Evolutionary conservation across 2,113 vertebrate species (phyloP), one percentile per base, ranked within the genome.

Genomic region (Leptocoma aspasia): DNA sequence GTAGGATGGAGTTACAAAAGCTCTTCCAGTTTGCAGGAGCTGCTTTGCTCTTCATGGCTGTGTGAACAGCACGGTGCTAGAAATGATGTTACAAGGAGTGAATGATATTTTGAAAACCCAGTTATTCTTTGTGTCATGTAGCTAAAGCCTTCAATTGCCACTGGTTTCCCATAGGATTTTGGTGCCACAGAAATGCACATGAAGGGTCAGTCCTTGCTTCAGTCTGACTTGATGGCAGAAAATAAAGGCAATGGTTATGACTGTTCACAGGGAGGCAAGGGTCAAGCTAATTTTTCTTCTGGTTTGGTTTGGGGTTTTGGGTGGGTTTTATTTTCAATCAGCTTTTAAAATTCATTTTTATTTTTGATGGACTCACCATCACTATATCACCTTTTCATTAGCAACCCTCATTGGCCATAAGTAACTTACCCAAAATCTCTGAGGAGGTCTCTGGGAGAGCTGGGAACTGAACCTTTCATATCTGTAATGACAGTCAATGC

Each of bases 1-100:
- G 33, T 94, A 90, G 86, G 95, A 95, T 95, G 95, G 86, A 84
- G 89, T 94, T 95, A 97, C 94, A 96, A 93, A 95, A 94, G 91
- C 96, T 95, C 92, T 86, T 89, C 64, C 56, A 89, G 68, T 84
- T 78, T 92, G 76, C 89, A 35, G 69, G 82, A 86, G 76, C 26
- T 93, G 76, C 63, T 72, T 69, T 73, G 82, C 91, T 89, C 54
- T 44, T 94, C 44, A 3, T 44, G 68, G 47, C 47, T 95, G 61
- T 73, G 50, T 12, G 52, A 93, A 37, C 60, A 94, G 85, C 71
- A 83, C 64, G 6, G 71, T n/a, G 68, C 68, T 89, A 35, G 24
- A 81, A 91, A 79, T 53, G 41, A 79, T 45, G 65, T 63, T 94
- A 78, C 35, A 21, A 70, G n/a, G 27, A 92, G 33, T 44, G 84